A percentile compares a stretch with the other conserved stretches of the same genome.
Conservation (phyloP, 1,140 invertebrate species). For the Popillia japonica region DNA sequence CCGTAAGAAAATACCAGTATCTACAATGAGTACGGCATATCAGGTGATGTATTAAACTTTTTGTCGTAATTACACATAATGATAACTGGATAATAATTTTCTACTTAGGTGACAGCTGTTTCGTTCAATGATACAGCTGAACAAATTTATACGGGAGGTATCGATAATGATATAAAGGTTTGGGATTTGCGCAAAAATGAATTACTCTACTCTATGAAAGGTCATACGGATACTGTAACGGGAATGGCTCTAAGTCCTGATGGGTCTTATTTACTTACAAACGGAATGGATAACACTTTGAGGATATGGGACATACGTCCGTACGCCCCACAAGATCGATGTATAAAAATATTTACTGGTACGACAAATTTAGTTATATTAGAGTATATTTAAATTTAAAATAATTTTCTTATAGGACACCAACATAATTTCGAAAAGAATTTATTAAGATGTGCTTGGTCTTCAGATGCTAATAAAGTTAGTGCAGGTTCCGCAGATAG, state of each 20-base stretch:
- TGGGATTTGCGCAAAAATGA: constrained; percentile 97
- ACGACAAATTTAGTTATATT: not conserved
- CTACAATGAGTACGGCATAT: constrained; percentile 84
- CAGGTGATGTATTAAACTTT: constrained; percentile 59
- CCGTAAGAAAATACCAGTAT: constrained; percentile 79
- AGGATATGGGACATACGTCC: constrained; percentile 84
- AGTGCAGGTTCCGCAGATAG: constrained; percentile 92
- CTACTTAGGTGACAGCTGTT: constrained; percentile 79
- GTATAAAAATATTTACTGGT: constrained; percentile 85
- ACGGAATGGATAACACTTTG: constrained; percentile 96
- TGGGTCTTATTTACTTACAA: constrained; percentile 93
- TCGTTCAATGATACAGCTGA: constrained; percentile 97
- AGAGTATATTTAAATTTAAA: constrained; percentile 58
- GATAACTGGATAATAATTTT: constrained; percentile 60
- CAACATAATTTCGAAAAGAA: constrained; percentile 99
- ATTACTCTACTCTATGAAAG: constrained; percentile 83
- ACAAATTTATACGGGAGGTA: constrained; percentile 88
- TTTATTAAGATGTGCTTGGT: constrained; percentile 88
- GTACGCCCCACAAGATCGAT: constrained; percentile 88
- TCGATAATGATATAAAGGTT: constrained; percentile 98
- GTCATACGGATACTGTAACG: constrained; percentile 94
- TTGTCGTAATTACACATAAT: not conserved
- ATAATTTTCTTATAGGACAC: constrained; percentile 69
- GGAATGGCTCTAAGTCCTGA: constrained; percentile 92
- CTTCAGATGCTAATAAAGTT: constrained; percentile 85